Evolutionary conservation across 2,888 invertebrate species (phyloP).

Genomic region (Chouioia cunea): DNA sequence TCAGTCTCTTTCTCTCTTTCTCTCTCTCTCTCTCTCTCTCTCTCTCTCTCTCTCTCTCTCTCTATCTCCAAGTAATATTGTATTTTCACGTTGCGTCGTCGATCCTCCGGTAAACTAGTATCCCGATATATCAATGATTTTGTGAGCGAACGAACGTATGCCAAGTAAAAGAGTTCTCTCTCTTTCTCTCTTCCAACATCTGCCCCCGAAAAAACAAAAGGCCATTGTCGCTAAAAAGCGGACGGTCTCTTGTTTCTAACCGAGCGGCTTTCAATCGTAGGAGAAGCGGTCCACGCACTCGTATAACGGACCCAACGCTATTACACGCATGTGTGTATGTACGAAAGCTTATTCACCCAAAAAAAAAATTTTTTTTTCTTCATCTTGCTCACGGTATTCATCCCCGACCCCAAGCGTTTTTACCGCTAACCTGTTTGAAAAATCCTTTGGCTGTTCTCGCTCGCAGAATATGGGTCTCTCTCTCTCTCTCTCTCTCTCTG

Average conservation of each 20-base stretch:
- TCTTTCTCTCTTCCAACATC: slow-evolving; percentile 58
- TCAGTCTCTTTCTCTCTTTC: too few relatives aligned
- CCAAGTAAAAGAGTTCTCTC: slow-evolving; percentile 33
- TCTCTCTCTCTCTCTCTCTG: slow-evolving; percentile 7
- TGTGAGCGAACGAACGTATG: slow-evolving; percentile 3
- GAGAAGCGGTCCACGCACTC: slow-evolving; percentile 51
- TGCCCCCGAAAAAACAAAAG: slow-evolving; percentile 70
- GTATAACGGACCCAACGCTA: slow-evolving; percentile 62
- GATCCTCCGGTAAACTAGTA: slow-evolving; percentile 27
- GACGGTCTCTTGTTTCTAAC: slow-evolving; percentile 69
- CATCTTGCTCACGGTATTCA: slow-evolving; percentile 24
- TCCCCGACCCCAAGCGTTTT: slow-evolving; percentile 31
- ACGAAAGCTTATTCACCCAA: too few relatives aligned
- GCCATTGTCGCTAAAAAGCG: slow-evolving; percentile 69
- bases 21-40: slow-evolving; percentile 48
- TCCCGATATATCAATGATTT: slow-evolving; percentile 4
- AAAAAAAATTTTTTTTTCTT: slow-evolving; percentile 37
- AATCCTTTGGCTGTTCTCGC: slow-evolving; percentile 32
- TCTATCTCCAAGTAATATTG: slow-evolving; percentile 62
- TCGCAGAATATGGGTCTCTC: slow-evolving; percentile 7
- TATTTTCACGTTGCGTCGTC: slow-evolving; percentile 63
- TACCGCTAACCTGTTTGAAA: slow-evolving; percentile 42
- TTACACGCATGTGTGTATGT: slow-evolving; percentile 41
- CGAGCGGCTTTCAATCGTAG: slow-evolving; percentile 69
- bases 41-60: too few relatives aligned